A percentile compares a stretch with the other conserved stretches of the same genome.
These are phyloP conservation scores for Drosophila mayaguana DNA, from an alignment of 2,888 invertebrate genomes.

Conservation along the genomic window DNA sequence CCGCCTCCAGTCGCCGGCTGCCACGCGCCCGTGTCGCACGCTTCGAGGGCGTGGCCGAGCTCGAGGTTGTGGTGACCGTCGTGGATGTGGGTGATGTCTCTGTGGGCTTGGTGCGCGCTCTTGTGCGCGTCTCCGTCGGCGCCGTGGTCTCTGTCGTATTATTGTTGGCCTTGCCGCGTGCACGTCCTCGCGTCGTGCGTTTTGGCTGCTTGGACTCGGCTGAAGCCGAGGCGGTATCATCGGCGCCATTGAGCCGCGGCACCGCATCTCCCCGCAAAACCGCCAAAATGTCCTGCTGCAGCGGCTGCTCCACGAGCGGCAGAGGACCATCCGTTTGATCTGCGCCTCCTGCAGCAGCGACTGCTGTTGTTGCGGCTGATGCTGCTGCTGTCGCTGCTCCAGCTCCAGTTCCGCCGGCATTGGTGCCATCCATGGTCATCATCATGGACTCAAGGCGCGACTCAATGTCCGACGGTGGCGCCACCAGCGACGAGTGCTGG, in stretches of 20 bases:
- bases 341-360: conserved; percentile 1
- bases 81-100: conserved; percentile 21
- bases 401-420: background rate
- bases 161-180: conserved; percentile 41
- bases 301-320: conserved; percentile 28
- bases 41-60: conserved; percentile 15
- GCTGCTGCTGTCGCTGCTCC: conserved; percentile 7
- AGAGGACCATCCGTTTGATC: conserved; percentile 1
- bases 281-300: conserved; percentile 80
- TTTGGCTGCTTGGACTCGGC: conserved; percentile 44
- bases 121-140: conserved; percentile 42
- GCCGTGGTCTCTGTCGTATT: conserved; percentile 1
- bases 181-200: conserved; percentile 74
- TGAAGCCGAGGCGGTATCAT: conserved; percentile 5
- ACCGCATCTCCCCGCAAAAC: conserved; percentile 78
- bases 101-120: conserved; percentile 35
- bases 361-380: conserved; percentile 1
- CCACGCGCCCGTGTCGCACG: conserved; percentile 68
- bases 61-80: background rate
- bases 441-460: conserved; percentile 85
- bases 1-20: conserved; percentile 35
- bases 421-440: conserved; percentile 74
- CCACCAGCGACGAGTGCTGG: conserved; percentile 85
- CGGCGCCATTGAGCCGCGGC: conserved; percentile 50
- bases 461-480: conserved; percentile 85